Conservation (phyloP, 2,113 vertebrate species). For the Plotosus lineatus region DNA sequence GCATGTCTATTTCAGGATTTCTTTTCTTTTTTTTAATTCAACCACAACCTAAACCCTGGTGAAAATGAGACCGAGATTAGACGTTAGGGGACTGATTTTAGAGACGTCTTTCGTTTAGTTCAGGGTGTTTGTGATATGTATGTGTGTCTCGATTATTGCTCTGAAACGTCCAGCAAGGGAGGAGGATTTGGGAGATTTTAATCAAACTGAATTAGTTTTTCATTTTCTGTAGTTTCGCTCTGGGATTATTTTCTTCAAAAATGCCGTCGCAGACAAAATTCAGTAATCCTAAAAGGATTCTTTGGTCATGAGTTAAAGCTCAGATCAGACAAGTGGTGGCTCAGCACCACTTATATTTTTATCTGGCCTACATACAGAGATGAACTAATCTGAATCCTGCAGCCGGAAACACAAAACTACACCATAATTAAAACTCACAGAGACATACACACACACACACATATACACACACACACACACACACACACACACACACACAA, state of each 20-base stretch:
- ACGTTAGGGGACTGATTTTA: constrained; percentile 12
- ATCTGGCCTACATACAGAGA: constrained; percentile 5
- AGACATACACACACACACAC: too few relatives aligned
- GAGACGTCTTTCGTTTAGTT: constrained; percentile 20
- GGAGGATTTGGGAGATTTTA: constrained; percentile 28
- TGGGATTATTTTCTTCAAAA: not conserved
- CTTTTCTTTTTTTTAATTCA: constrained; percentile 16
- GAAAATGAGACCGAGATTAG: constrained; percentile 35
- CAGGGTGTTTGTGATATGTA: constrained; percentile 29
- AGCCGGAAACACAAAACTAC: not conserved
- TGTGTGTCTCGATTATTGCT: not conserved
- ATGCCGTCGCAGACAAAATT: not conserved
- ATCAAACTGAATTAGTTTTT: not conserved
- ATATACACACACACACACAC: too few relatives aligned
- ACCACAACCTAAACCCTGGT: not conserved
- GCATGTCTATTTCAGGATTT: constrained; percentile 40
- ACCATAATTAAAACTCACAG: not conserved
- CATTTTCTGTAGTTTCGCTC: not conserved
- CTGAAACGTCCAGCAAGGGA: not conserved
- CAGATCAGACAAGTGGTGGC: not conserved
- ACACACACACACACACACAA: too few relatives aligned
- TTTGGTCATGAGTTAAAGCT: not conserved
- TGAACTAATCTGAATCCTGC: not conserved
- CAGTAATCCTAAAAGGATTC: not conserved
- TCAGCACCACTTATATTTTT: not conserved